Conservation (phyloP, 2,797 vertebrate genomes). For the Anguilla megastoma region DNA sequence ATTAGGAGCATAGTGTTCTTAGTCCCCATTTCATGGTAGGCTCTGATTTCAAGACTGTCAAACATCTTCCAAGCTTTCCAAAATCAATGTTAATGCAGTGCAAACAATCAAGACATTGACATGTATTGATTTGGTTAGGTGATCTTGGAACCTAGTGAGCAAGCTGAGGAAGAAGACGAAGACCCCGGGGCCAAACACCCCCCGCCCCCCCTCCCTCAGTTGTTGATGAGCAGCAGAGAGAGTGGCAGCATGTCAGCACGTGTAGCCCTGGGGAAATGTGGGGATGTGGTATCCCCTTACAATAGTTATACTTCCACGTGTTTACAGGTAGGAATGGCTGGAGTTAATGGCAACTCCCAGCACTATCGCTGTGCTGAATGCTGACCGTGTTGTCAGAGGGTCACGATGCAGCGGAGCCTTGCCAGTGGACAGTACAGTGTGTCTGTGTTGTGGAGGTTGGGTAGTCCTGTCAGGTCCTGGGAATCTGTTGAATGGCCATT, state of each 20-base stretch:
- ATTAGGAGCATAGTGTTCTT: neutral
- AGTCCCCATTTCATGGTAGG: neutral
- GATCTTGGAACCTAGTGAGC: neutral
- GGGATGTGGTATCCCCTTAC: neutral
- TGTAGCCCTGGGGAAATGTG: neutral
- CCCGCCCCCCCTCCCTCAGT: too few species aligned
- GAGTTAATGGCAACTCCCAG: neutral
- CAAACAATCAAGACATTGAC: neutral
- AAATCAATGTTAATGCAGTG: neutral
- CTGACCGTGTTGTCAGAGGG: neutral
- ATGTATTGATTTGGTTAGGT: neutral
- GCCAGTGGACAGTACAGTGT: neutral
- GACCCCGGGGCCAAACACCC: too few species aligned
- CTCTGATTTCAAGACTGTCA: neutral
- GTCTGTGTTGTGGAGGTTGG: neutral
- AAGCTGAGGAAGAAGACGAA: neutral
- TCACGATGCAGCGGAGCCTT: neutral
- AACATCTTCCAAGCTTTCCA: neutral
- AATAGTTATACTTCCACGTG: too few species aligned
- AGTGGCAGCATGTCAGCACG: neutral
- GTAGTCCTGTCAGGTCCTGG: slow-evolving; percentile 17
- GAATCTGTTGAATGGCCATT: slow-evolving; percentile 27
- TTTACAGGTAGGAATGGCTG: neutral
- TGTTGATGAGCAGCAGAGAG: too few species aligned
- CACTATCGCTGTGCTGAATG: neutral